Evolutionary conservation across 1,140 invertebrate species (phyloP).

Genomic region (Drosophila subpulchrella): DNA sequence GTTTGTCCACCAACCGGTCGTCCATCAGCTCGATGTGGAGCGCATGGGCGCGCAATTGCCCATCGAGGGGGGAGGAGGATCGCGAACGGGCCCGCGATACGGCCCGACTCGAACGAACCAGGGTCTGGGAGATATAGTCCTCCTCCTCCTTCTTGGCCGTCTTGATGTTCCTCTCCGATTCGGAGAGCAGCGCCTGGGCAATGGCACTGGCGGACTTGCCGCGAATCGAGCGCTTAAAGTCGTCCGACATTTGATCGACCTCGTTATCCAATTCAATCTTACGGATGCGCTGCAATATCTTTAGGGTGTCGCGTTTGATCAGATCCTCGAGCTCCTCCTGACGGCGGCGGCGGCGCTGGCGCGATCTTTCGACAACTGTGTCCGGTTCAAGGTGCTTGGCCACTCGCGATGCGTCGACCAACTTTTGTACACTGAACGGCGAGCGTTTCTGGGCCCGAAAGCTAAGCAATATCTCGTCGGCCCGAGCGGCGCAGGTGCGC

Average conservation of each 20-base stretch:
- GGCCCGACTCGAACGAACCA: conserved; percentile 72
- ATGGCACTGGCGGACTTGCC: conserved; percentile 91
- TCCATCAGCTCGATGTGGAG: conserved; percentile 80
- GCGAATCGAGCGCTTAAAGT: conserved; percentile 86
- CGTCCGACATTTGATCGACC: conserved; percentile 85
- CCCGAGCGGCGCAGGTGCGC: conserved; percentile 87
- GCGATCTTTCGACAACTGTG: conserved; percentile 85
- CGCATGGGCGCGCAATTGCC: conserved; percentile 64
- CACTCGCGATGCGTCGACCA: conserved; percentile 88
- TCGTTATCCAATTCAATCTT: conserved; percentile 78
- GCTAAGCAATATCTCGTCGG: conserved; percentile 88
- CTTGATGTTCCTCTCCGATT: conserved; percentile 87
- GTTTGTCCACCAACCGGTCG: conserved; percentile 79
- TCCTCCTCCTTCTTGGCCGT: conserved; percentile 81
- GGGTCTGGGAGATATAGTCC: conserved; percentile 68
- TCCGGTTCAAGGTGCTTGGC: conserved; percentile 87
- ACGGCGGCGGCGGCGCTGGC: conserved; percentile 85
- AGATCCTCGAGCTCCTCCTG: conserved; percentile 85
- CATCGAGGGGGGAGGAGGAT: conserved; percentile 50
- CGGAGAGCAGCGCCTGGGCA: conserved; percentile 87
- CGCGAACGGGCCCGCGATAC: conserved; percentile 64
- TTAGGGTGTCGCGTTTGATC: conserved; percentile 84
- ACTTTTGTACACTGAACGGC: conserved; percentile 88
- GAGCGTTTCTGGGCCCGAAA: conserved; percentile 88
- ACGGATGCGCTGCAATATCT: conserved; percentile 83